Evolutionary conservation across 2,113 vertebrate genomes (phyloP).

Genomic region (Saguinus midas): DNA sequence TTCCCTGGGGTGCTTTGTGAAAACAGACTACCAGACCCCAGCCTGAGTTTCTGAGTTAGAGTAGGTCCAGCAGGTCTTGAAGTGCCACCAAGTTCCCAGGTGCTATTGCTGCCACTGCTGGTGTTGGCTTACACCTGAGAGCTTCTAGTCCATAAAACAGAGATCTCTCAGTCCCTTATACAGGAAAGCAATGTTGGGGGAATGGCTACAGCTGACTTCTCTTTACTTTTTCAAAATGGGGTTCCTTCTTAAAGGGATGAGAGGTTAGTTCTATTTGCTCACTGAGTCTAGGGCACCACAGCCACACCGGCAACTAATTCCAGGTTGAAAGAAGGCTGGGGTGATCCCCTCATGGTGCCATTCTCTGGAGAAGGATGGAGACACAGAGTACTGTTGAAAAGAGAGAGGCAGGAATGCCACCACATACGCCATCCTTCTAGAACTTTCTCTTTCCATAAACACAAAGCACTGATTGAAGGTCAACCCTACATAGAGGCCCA

Average conservation of each 20-base stretch:
- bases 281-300: background rate
- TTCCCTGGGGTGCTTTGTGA: background rate
- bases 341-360: background rate
- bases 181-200: background rate
- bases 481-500: background rate
- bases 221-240: background rate
- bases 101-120: background rate
- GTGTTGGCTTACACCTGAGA: background rate
- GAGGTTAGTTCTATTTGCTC: background rate
- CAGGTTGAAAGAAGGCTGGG: background rate
- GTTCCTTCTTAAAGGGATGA: background rate
- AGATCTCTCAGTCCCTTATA: too few relatives aligned
- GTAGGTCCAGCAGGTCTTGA: background rate
- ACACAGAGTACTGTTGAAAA: background rate
- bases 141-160: background rate
- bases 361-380: background rate
- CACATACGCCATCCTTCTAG: background rate
- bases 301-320: background rate
- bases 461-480: background rate
- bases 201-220: background rate
- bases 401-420: background rate
- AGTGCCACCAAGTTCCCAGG: background rate
- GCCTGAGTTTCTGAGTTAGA: background rate
- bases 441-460: slow-evolving; percentile 1
- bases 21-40: background rate